These are phyloP conservation scores for Drosophila tristis DNA, from an alignment of 1,140 invertebrate genomes.

Conservation along the genomic window DNA sequence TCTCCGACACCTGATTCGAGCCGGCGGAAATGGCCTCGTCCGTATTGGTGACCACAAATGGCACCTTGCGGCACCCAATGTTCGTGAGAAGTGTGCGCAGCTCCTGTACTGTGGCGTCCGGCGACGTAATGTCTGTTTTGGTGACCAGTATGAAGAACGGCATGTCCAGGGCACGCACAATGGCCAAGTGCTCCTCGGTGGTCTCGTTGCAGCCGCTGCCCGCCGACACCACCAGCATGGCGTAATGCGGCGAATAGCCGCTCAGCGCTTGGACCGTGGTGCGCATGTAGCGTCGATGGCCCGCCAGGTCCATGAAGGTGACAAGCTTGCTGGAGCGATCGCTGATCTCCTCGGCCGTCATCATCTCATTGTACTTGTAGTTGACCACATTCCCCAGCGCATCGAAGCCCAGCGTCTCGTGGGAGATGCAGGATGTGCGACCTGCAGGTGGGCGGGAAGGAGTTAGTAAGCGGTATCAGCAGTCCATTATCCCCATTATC, in stretches of 20 bases:
- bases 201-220: constrained; percentile 87
- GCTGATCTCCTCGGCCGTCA: constrained; percentile 97
- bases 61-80: constrained; percentile 88
- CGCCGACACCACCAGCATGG: constrained; percentile 93
- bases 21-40: constrained; percentile 91
- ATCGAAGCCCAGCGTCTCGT: constrained; percentile 98
- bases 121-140: constrained; percentile 92
- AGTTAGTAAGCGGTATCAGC: neutral
- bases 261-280: constrained; percentile 98
- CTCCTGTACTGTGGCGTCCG: constrained; percentile 86
- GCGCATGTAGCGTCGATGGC: constrained; percentile 97
- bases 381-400: constrained; percentile 90
- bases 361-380: constrained; percentile 95
- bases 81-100: constrained; percentile 88
- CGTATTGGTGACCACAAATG: constrained; percentile 88
- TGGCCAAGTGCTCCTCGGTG: constrained; percentile 92
- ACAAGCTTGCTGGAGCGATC: constrained; percentile 95
- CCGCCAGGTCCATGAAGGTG: constrained; percentile 98
- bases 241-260: constrained; percentile 97
- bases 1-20: constrained; percentile 86
- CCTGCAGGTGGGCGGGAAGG: constrained; percentile 85
- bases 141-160: constrained; percentile 96
- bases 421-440: constrained; percentile 97
- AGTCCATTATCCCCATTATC: neutral
- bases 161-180: constrained; percentile 93